Evolutionary conservation across 2,888 invertebrate genomes (phyloP), one percentile per base, ranked within the genome.

Genomic region (Dendrolimus pini): DNA sequence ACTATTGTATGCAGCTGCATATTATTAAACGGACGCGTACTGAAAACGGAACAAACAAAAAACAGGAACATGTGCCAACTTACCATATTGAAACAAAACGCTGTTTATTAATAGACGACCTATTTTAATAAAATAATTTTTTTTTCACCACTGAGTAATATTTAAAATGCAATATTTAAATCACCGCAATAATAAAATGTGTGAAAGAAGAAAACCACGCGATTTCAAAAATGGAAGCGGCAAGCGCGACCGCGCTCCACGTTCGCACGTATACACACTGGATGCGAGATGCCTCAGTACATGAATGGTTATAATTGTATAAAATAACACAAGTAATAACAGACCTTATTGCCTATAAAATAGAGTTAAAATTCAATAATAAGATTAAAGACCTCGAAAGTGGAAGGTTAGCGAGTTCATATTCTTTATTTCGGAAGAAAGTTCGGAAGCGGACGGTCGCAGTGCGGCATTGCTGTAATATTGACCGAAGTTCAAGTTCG

Each of bases 381-480:
- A 41, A 12, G 52, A 18, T 53, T 41, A 10, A 41, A 14, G 18
- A 47, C 47, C 47, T 47, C 47, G 47, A 47, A 47, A 53, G 41
- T 57, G 41, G 52, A 47, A 52, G 52, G 56, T 41, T 53, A 30
- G 14, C 30, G 55, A 13, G 57, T 59, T 60, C 62, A 61, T 63
- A 57, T 41, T 12, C 55, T 55, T 58, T 56, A 52, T 54, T 57
- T 55, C 52, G 60, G 56, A 64, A 60, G 64, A 66, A 69, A 66
- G 66, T 64, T 65, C 58, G 58, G 14, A 52, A 56, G 55, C 60
- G 57, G 59, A 57, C 58, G 62, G 67, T 47, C 75, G 74, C 75
- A 75, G 67, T 74, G 75, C 74, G 75, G 68, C 67, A 71, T 60
- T 59, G 57, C 56, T 55, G 55, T 55, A 56, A 58, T 57, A 41